These are phyloP conservation scores for Yponomeuta plumbellus DNA, from an alignment of 2,888 invertebrate species.

Conservation along the genomic window DNA sequence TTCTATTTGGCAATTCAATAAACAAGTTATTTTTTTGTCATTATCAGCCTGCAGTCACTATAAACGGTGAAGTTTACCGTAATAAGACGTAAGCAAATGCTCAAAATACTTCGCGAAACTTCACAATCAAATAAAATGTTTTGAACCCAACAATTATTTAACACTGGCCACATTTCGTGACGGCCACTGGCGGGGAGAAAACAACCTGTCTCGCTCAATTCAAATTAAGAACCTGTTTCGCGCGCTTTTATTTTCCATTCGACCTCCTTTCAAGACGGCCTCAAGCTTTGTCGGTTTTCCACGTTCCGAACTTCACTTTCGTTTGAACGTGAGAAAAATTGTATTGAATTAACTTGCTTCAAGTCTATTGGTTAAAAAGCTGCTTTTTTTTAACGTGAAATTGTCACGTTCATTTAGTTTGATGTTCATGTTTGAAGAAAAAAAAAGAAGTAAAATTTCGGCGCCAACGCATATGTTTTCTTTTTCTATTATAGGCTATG, in stretches of 20 bases:
- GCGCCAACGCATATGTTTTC: neutral
- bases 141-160: neutral
- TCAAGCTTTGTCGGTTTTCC: slow-evolving; percentile 27
- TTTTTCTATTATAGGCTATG: neutral
- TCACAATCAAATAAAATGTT: neutral
- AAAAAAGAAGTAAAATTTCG: neutral
- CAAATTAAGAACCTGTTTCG: slow-evolving; percentile 56
- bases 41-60: neutral
- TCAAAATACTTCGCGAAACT: neutral
- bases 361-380: neutral
- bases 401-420: neutral
- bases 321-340: slow-evolving; percentile 28
- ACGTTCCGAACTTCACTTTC: slow-evolving; percentile 52
- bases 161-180: slow-evolving; percentile 26
- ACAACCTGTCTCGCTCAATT: slow-evolving; percentile 55
- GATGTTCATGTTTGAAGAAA: neutral
- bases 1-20: too few species aligned
- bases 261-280: slow-evolving; percentile 44
- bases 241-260: slow-evolving; percentile 46
- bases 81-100: neutral
- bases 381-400: neutral
- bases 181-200: slow-evolving; percentile 39
- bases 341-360: neutral
- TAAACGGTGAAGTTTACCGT: neutral
- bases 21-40: too few species aligned